Conservation (phyloP, 2,888 invertebrate genomes). For the Troglohyphantes excavatus region DNA sequence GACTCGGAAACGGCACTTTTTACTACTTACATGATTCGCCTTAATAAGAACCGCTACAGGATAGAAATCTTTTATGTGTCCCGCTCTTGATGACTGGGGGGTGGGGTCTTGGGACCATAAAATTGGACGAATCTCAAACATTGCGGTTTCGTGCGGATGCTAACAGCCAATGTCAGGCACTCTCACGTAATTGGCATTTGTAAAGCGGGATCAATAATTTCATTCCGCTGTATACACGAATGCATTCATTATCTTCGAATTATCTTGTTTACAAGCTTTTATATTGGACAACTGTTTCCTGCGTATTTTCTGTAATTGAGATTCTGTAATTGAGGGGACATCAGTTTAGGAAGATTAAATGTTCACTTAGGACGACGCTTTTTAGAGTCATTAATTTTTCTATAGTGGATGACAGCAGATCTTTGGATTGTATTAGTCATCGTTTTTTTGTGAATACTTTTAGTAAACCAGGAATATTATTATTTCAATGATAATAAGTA, state of each 20-base stretch:
- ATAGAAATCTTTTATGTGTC: too few relatives aligned
- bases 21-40: too few relatives aligned
- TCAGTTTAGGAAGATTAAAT: not conserved
- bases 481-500: too few relatives aligned
- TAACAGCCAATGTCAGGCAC: not conserved
- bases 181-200: not conserved
- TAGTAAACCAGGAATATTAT: too few relatives aligned
- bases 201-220: not conserved
- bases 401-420: too few relatives aligned
- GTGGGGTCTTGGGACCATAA: not conserved
- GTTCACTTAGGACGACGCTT: not conserved
- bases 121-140: slow-evolving; percentile 1
- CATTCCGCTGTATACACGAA: not conserved
- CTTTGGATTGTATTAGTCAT: too few relatives aligned
- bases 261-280: slow-evolving; percentile 2
- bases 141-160: not conserved
- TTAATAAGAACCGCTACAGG: too few relatives aligned
- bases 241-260: not conserved
- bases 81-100: not conserved
- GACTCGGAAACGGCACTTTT: too few relatives aligned
- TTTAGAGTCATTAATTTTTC: not conserved
- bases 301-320: not conserved
- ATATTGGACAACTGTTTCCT: not conserved
- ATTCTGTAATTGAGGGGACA: slow-evolving; percentile 3
- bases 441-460: too few relatives aligned